A percentile compares a stretch with the other conserved stretches of the same genome.
phyloP scores from a whole-genome alignment of 2,888 invertebrate species.

The Sinhomidia bicolor region DNA sequence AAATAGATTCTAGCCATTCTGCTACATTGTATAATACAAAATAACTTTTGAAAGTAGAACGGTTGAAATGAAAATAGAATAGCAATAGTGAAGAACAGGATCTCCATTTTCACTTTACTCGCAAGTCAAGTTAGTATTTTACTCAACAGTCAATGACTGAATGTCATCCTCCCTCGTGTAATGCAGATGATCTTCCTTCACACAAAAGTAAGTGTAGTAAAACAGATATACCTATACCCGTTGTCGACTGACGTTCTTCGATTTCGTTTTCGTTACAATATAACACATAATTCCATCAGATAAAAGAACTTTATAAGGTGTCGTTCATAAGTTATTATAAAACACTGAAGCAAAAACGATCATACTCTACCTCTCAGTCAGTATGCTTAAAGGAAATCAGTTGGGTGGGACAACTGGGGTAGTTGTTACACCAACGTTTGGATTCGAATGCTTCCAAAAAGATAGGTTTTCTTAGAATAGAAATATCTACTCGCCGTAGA shows the following conservation, averaged over 20 bases:
- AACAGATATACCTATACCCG: background rate
- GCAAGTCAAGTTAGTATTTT: background rate
- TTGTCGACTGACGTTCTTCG: constrained; percentile 42
- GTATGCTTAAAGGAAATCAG: no score
- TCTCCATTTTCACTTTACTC: background rate
- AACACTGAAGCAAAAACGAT: no score
- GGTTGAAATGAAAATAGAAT: background rate
- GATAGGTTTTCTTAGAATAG: constrained; percentile 7
- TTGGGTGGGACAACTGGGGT: no score
- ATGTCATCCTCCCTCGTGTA: background rate
- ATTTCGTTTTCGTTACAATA: constrained; percentile 2
- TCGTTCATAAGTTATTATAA: no score
- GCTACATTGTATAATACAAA: background rate
- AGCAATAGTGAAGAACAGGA: background rate
- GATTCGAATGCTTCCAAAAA: background rate
- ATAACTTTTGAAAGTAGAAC: background rate
- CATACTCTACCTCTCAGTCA: no score
- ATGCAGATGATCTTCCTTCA: background rate
- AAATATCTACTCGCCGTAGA: background rate
- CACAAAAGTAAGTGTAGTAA: background rate
- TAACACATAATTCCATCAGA: constrained; percentile 26
- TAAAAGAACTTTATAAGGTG: background rate
- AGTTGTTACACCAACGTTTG: no score
- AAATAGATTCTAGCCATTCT: constrained; percentile 4
- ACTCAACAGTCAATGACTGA: background rate